Percentiles rank a stretch among this genome's conserved stretches.
These are phyloP conservation scores for Syrista parreyssii DNA, from an alignment of 2,888 invertebrate genomes.

Conservation along the genomic window DNA sequence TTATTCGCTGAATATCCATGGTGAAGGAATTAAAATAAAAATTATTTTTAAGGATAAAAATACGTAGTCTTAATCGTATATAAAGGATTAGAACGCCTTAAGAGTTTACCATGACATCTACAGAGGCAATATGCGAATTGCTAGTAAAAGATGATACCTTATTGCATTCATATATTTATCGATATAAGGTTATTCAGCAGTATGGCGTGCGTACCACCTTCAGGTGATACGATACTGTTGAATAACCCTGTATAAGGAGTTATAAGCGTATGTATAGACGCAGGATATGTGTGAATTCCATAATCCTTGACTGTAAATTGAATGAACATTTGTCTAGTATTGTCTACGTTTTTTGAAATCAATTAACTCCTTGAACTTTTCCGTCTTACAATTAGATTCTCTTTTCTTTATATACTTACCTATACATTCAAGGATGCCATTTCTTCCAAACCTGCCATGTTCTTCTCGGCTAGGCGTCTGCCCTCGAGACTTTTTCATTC, in stretches of 20 bases:
- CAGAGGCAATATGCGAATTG: not conserved
- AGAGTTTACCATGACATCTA: not conserved
- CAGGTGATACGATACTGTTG: not conserved
- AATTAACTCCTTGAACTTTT: not conserved
- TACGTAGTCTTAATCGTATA: not conserved
- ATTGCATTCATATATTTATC: not conserved
- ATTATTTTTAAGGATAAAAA: not conserved
- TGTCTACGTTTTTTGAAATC: not conserved
- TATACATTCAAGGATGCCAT: not conserved
- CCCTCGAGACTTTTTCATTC: slow-evolving; percentile 1
- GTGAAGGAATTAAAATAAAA: not conserved
- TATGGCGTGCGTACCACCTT: not conserved
- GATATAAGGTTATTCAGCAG: not conserved
- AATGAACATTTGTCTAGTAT: not conserved
- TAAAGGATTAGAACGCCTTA: not conserved
- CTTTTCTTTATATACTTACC: not conserved
- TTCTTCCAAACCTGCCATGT: not conserved
- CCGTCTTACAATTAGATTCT: not conserved
- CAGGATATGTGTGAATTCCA: not conserved
- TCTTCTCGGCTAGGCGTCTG: not conserved
- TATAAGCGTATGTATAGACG: not conserved
- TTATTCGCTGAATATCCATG: not conserved
- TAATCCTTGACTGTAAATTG: not conserved
- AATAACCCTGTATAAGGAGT: not conserved
- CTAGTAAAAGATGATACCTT: not conserved